Base-by-base conservation (phyloP, 2,113 vertebrate species). In the Oenanthe oenanthe region DNA sequence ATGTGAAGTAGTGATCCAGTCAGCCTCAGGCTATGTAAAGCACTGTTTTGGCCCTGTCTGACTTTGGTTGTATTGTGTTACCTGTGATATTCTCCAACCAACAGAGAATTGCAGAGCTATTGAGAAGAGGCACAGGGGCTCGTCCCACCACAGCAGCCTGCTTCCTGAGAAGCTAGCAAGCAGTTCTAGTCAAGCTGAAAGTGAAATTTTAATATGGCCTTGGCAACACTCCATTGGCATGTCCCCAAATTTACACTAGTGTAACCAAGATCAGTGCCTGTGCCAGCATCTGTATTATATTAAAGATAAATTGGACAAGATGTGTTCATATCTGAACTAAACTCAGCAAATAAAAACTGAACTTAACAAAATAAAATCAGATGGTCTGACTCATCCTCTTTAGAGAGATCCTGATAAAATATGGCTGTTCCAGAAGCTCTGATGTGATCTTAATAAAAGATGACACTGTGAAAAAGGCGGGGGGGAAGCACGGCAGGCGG, bases 111-210 rank as follows among this genome's bases (percentile, higher is more conserved):
- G 93, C 93, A 94, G 29, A 54, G 66, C 90, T 96, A 76, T 92
- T 53, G 93, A 88, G 77, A 93, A 91, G 62, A 40, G 72, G 74
- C 88, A 66, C 54, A 17, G 58, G 31, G 18, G 65, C 91, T 95
- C 6, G 5, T 89, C 90, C 91, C 71, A 21, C 51, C 72, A 83
- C 38, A 0, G 96, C 96, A 97, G 93, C 85, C 92, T 89, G 92
- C 95, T 92, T 97, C 95, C 96, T 93, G 85, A 97, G 97, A 96
- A 98, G 95, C 93, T 93, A 95, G 97, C 82, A 85, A 95, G 97
- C 82, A 85, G 63, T 68, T 94, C 89, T 75, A 72, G 65, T 89
- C 10, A 18, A 22, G 83, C 88, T 78, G 87, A 96, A 96, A 97
- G 94, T 85, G 81, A 95, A 97, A 95, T 92, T 94, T 91, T 89